Percentiles rank a stretch among this genome's conserved stretches.
Conservation (phyloP, 2,888 invertebrate genomes). For the Nemurella pictetii region DNA sequence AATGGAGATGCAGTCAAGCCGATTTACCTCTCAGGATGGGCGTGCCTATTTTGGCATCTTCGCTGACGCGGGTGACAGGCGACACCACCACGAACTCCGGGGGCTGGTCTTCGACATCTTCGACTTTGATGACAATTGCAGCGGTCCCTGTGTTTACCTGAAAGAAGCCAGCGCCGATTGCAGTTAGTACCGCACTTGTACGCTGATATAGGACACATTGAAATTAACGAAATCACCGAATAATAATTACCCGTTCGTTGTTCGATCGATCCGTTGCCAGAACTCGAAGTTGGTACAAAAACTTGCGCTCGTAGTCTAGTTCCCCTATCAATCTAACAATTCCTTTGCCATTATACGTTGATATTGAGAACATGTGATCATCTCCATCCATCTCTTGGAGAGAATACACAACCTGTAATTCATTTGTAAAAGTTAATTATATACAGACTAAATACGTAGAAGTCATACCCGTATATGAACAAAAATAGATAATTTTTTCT, state of each 20-base stretch:
- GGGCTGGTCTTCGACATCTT: conserved; percentile 89
- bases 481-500: not conserved
- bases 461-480: not conserved
- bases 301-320: conserved; percentile 85
- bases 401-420: conserved; percentile 72
- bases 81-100: conserved; percentile 87
- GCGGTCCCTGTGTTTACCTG: conserved; percentile 87
- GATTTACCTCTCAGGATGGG: conserved; percentile 84
- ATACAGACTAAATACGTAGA: not conserved
- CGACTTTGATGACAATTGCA: conserved; percentile 80
- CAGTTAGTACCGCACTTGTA: not conserved
- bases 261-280: conserved; percentile 84
- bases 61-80: conserved; percentile 84
- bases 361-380: conserved; percentile 74
- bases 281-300: conserved; percentile 80
- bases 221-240: not conserved
- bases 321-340: conserved; percentile 73
- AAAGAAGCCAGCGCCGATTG: conserved; percentile 22
- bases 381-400: conserved; percentile 82
- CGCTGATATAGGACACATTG: not conserved
- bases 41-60: conserved; percentile 80
- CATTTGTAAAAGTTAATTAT: not conserved
- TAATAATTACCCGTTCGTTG: conserved; percentile 37
- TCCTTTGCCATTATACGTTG: conserved; percentile 83
- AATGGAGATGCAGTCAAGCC: too few relatives aligned